phyloP scores from a whole-genome alignment of 2,797 vertebrate genomes.

The Phrynocephalus vlangalii region DNA sequence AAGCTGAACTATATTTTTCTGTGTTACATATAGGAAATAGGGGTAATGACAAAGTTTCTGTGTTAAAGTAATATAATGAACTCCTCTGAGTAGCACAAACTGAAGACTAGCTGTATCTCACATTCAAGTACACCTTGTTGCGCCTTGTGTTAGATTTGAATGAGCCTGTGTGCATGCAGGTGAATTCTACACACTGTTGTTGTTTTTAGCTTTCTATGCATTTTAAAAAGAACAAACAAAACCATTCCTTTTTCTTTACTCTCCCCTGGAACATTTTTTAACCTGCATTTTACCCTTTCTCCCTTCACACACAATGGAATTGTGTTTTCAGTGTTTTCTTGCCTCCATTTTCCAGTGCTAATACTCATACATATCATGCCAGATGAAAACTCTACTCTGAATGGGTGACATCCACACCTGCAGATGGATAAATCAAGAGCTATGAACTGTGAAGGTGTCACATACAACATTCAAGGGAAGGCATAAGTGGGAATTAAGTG shows the following conservation, averaged over 20 bases:
- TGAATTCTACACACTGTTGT: neutral
- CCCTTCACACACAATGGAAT: neutral
- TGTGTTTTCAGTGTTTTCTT: neutral
- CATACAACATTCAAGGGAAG: neutral
- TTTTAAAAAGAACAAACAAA: conserved; percentile 10
- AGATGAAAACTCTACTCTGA: conserved; percentile 21
- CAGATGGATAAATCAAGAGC: neutral
- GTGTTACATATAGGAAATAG: neutral
- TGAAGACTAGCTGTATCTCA: conserved; percentile 1
- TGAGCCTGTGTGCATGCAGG: neutral
- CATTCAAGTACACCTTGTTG: neutral
- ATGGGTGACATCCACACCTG: neutral
- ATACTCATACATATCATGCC: neutral
- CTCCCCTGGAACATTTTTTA: neutral
- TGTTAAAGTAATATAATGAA: neutral
- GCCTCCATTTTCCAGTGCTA: neutral
- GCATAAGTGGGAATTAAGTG: conserved; percentile 25
- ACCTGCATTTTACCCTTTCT: neutral
- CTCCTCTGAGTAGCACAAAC: conserved; percentile 4
- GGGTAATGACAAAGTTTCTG: neutral
- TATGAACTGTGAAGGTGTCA: neutral
- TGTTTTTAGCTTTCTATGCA: neutral
- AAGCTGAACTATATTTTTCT: neutral
- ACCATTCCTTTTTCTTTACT: conserved; percentile 9
- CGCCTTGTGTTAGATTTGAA: neutral